Evolutionary conservation across 1,140 invertebrate species (phyloP), one percentile per base, ranked within the genome.

Genomic region (Globodera rostochiensis): DNA sequence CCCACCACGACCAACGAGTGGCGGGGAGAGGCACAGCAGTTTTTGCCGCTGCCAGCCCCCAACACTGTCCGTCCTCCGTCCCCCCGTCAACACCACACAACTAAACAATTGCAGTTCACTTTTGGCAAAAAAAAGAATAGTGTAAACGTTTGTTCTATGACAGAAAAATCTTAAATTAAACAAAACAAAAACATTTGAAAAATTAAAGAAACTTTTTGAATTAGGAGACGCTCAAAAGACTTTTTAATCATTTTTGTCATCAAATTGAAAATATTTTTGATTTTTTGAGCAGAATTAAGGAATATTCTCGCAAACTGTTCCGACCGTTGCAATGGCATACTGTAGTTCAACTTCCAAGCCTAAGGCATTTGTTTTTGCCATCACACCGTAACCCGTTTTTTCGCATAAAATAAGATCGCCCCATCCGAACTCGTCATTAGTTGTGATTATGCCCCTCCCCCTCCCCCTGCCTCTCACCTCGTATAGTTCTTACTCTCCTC

Each of bases 31-130:
- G 69, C 8, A 47, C 69, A 47, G 69, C 69, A 25, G n/a, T 71
- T 71, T 71, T 71, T 71, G 46, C 25, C 69, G 69, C 25, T 71
- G 69, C 21, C 25, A 36, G 21, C 46, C 25, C n/a, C 7, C 36
- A 66, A 66, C 13, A 66, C 13, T 21, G 13, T 66, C 60, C 60
- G 13, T 13, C 60, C 13, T 7, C 46, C 69, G 36, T 71, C 36
- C 69, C n/a, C 69, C 46, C n/a, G 69, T 47, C 69, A 66, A 36
- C 69, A 71, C 69, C 69, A 71, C 11, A 71, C 67, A 69, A 19
- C 57, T 15, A 64, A 64, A 11, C 15, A 64, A 64, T 19, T 15
- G 15, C 19, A 64, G 36, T 64, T 64, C 53, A 6, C 57, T 64
- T 64, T 64, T 64, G 57, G 57, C 57, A 64, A 64, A 64, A 15